These are phyloP conservation scores for Acleris laterana DNA, from an alignment of 2,888 invertebrate species.

Conservation along the genomic window DNA sequence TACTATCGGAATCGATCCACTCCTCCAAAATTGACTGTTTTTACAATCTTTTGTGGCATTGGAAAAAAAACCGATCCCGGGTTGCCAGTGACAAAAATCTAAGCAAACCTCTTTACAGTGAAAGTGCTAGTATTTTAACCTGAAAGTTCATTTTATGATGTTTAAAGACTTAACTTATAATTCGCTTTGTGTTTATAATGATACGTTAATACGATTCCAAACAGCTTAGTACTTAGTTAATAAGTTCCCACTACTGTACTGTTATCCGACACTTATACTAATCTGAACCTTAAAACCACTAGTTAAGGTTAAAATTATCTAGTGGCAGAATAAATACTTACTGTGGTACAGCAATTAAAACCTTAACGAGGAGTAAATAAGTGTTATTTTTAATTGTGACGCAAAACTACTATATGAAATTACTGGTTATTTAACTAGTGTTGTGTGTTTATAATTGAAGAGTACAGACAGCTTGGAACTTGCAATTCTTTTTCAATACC, in stretches of 20 bases:
- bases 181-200: conserved; percentile 9
- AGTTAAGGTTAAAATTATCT: not conserved
- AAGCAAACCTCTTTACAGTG: too few species aligned
- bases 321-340: not conserved
- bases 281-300: conserved; percentile 3
- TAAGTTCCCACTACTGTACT: conserved; percentile 24
- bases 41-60: too few species aligned
- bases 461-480: too few species aligned
- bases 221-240: conserved; percentile 19
- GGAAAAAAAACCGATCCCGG: too few species aligned
- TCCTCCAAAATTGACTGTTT: too few species aligned
- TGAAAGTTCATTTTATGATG: too few species aligned
- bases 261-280: not conserved
- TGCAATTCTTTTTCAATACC: too few species aligned
- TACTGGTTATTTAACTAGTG: not conserved
- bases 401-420: not conserved
- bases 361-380: not conserved
- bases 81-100: too few species aligned
- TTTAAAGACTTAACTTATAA: not conserved
- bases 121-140: too few species aligned
- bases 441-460: not conserved
- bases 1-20: too few species aligned
- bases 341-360: not conserved
- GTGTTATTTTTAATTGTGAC: not conserved
- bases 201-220: conserved; percentile 7